Evolutionary conservation across 2,797 vertebrate genomes (phyloP).

Genomic region (Bucorvus abyssinicus): DNA sequence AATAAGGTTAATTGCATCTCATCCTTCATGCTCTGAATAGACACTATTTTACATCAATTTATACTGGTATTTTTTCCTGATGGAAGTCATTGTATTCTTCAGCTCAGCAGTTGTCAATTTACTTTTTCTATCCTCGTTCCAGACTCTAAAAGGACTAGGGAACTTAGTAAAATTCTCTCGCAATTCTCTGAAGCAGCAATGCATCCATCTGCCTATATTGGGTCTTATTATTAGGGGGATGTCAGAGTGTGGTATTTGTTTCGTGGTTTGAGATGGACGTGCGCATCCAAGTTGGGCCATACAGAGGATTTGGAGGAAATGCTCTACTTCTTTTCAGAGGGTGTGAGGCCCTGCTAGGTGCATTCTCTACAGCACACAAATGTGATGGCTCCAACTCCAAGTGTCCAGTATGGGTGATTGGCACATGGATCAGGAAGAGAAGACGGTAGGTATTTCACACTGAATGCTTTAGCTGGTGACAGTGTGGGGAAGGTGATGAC

Average conservation of each 20-base stretch:
- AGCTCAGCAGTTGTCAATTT: background rate
- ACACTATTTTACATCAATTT: background rate
- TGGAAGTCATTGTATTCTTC: background rate
- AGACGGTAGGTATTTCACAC: background rate
- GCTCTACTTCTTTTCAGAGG: background rate
- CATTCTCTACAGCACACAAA: background rate
- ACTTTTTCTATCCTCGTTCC: background rate
- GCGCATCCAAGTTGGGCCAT: background rate
- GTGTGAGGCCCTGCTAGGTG: background rate
- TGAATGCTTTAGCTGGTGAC: background rate
- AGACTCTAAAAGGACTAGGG: background rate
- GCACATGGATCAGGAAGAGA: background rate
- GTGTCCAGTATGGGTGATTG: background rate
- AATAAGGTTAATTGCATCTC: background rate
- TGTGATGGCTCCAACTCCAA: background rate
- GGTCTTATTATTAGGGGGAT: too few relatives aligned
- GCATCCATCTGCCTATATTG: background rate
- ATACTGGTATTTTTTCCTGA: background rate
- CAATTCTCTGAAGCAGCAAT: background rate
- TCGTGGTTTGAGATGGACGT: background rate
- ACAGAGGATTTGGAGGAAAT: background rate
- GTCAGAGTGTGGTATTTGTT: background rate
- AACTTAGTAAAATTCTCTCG: background rate
- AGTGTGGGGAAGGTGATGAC: background rate
- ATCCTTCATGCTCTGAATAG: background rate